A percentile compares a stretch with the other conserved stretches of the same genome.
phyloP scores from a whole-genome alignment of 2,888 invertebrate species.

The Helicoverpa assulta region DNA sequence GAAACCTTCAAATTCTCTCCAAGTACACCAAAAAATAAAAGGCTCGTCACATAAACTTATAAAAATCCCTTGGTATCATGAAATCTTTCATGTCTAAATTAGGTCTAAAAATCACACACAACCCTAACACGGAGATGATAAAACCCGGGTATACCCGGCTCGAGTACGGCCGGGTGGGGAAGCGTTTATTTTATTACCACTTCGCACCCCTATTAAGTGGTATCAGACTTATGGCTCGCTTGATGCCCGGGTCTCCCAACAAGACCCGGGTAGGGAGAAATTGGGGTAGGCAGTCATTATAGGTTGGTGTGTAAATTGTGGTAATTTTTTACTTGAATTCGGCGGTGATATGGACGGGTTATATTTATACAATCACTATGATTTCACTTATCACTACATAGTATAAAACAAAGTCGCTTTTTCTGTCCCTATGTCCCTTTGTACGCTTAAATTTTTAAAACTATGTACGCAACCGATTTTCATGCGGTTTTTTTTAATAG shows the following conservation, averaged over 20 bases:
- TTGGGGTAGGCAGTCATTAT: conserved; percentile 8
- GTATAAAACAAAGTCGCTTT: no score
- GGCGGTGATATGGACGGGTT: no score
- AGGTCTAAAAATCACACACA: conserved; percentile 19
- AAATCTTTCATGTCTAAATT: conserved; percentile 33
- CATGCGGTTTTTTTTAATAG: no score
- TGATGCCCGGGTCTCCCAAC: conserved; percentile 32
- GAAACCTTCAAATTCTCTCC: no score
- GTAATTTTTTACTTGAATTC: no score
- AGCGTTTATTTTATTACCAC: conserved; percentile 60
- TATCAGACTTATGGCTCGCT: conserved; percentile 50
- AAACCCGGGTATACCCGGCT: conserved; percentile 23
- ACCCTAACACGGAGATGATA: conserved; percentile 19
- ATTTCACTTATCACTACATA: no score
- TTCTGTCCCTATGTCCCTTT: no score
- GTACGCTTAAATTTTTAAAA: no score
- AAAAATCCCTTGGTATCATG: conserved; percentile 9
- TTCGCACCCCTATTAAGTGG: conserved; percentile 60
- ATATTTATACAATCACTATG: no score
- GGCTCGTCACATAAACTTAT: neutral
- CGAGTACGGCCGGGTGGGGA: conserved; percentile 25
- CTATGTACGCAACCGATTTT: no score
- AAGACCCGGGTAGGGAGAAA: neutral
- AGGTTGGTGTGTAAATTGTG: neutral
- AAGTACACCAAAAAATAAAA: no score